A percentile compares a stretch with the other conserved stretches of the same genome.
Conservation (phyloP, 2,888 invertebrate genomes). For the Eilema depressum region DNA sequence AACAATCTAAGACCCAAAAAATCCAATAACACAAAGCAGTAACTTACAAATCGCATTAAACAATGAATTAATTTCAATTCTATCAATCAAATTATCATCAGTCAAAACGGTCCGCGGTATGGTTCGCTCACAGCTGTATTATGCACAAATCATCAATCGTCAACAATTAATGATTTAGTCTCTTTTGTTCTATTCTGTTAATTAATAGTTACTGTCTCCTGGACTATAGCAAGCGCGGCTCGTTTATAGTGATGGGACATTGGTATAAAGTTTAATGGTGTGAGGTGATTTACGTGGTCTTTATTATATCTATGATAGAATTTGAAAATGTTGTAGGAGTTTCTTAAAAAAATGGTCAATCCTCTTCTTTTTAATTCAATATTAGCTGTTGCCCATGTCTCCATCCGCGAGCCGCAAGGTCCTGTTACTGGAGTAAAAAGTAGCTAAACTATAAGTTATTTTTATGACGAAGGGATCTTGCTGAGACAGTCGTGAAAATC, state of each 20-base stretch:
- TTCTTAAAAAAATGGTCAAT: not conserved
- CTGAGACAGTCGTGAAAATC: too few relatives aligned
- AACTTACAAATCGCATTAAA: conserved; percentile 19
- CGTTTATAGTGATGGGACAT: conserved; percentile 41
- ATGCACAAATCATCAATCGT: conserved; percentile 57
- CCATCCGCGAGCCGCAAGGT: too few relatives aligned
- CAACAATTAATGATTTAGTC: conserved; percentile 59
- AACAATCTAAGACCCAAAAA: not conserved
- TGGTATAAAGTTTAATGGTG: conserved; percentile 20
- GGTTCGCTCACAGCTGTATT: conserved; percentile 47
- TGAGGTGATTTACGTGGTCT: conserved; percentile 12
- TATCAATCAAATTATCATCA: conserved; percentile 42
- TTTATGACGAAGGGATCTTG: too few relatives aligned
- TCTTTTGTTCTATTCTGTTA: conserved; percentile 53
- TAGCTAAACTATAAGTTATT: too few relatives aligned
- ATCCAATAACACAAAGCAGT: conserved; percentile 9
- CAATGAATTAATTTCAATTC: conserved; percentile 41
- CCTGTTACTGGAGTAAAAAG: too few relatives aligned
- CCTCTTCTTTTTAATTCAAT: not conserved
- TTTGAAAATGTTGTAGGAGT: not conserved
- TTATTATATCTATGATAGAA: not conserved
- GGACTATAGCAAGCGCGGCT: conserved; percentile 57
- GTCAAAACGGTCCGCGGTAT: conserved; percentile 32
- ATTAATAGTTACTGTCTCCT: conserved; percentile 62
- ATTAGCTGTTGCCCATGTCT: not conserved